Base-by-base conservation (phyloP, 2,797 vertebrate species). In the Scleropages formosus region DNA sequence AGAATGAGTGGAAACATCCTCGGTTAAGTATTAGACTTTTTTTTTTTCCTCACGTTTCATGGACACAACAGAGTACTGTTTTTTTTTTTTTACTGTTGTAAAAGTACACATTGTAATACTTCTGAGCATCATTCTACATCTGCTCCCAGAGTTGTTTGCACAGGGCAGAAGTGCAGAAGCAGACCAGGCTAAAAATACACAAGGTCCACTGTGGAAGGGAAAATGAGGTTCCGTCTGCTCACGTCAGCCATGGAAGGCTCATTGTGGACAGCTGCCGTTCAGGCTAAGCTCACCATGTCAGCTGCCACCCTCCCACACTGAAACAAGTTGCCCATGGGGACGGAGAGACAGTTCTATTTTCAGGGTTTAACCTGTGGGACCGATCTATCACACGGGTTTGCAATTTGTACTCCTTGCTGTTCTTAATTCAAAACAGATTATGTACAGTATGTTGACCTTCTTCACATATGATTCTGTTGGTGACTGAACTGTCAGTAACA, bases 151-250 rank as follows among this genome's bases (percentile, higher is more conserved):
- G n/a, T 27, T 22, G 39, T 26, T 60, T 47, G 18, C 39, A 75
- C 22, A 46, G 44, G 16, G 22, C 26, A 71, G n/a, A n/a, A n/a
- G n/a, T 16, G 22, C n/a, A 76, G 20, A 73, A 31, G 71, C 20
- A 71, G 44, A 58, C 20, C 61, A 31, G 27, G 27, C 24, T 56
- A 60, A 77, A 58, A 77, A 65, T 72, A 72, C 62, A 22, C 27
- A 20, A 18, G 56, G n/a, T 69, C 20, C 51, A 27, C 49, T 49
- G 62, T 56, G 7, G 63, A 77, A 18, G 59, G 63, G 20, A 66
- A 73, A 67, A 66, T 58, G 70, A n/a, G 60, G 11, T 44, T 61
- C 39, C 31, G 70, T 77, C 69, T 73, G 70, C 9, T 31, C 61
- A 62, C 31, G 24, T 44, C 39, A 58, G 63, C 20, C 44, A 49